These are phyloP conservation scores for Pollimyrus isidori DNA, from an alignment of 2,113 vertebrate species.

Conservation along the genomic window DNA sequence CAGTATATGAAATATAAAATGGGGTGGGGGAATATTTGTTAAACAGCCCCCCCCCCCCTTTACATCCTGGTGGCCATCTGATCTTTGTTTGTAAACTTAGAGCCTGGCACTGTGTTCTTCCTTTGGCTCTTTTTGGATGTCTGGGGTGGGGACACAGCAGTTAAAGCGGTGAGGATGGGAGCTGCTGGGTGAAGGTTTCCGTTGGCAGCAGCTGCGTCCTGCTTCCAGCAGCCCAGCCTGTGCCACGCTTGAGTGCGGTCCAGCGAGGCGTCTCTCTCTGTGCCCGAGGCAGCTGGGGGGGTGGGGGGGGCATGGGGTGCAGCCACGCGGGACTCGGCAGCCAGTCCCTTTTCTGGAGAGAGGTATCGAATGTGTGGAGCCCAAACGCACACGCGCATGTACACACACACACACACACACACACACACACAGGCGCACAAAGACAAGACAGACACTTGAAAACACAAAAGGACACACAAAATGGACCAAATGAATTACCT, in stretches of 20 bases:
- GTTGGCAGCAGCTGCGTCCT: constrained; percentile 20
- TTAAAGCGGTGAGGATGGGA: background rate
- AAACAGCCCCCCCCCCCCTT: background rate
- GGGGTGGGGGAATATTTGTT: background rate
- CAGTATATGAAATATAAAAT: background rate
- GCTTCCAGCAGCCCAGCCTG: constrained; percentile 14
- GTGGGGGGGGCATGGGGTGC: background rate
- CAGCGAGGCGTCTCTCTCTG: constrained; percentile 20
- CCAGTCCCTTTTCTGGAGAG: background rate
- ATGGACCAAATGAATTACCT: constrained; percentile 14
- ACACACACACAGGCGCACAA: background rate
- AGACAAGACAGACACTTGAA: constrained; percentile 3
- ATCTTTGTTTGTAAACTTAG: background rate
- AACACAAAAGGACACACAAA: constrained; percentile 8
- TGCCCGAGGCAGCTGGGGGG: constrained; percentile 24
- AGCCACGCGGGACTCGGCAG: constrained; percentile 27
- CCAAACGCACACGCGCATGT: background rate
- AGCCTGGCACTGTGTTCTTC: background rate
- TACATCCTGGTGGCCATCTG: background rate
- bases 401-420: background rate
- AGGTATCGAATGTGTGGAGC: background rate
- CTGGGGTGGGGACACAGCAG: background rate
- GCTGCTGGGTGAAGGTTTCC: background rate
- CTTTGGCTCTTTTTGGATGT: background rate
- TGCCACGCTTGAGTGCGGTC: constrained; percentile 16